Evolutionary conservation across 2,113 vertebrate genomes (phyloP).

Genomic region (Natator depressus): DNA sequence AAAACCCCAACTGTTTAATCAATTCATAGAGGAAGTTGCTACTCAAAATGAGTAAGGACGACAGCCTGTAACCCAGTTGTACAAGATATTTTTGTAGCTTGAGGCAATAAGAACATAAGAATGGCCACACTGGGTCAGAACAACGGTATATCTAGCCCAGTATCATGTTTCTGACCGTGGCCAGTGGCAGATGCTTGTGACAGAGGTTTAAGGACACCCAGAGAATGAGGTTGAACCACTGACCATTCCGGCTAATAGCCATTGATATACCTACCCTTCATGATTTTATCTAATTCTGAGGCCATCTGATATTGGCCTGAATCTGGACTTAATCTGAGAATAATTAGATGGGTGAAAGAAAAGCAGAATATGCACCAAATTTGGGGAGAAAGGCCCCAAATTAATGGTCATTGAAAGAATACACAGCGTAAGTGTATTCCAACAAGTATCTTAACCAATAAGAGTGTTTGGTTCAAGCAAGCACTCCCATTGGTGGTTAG

Average conservation of each 20-base stretch:
- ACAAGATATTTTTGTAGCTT: neutral
- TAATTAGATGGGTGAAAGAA: neutral
- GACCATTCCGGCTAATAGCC: too few species aligned
- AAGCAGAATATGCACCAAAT: neutral
- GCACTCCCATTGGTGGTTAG: neutral
- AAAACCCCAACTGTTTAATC: neutral
- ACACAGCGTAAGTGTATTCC: neutral
- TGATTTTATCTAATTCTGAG: too few species aligned
- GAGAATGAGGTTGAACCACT: too few species aligned
- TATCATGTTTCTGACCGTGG: too few species aligned
- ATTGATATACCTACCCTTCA: too few species aligned
- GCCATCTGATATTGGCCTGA: neutral
- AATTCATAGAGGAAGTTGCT: accelerated
- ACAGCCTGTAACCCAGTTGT: neutral
- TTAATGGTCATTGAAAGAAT: neutral
- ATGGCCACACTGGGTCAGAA: too few species aligned
- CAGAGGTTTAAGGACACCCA: too few species aligned
- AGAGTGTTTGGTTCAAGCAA: neutral
- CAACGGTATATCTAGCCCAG: too few species aligned
- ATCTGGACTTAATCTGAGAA: neutral
- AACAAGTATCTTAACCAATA: neutral
- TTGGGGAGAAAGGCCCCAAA: neutral
- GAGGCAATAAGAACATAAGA: accelerated
- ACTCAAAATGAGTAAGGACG: neutral
- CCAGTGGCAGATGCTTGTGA: too few species aligned